Base-by-base conservation (phyloP, 2,888 invertebrate genomes). In the Lucinisca nassula region DNA sequence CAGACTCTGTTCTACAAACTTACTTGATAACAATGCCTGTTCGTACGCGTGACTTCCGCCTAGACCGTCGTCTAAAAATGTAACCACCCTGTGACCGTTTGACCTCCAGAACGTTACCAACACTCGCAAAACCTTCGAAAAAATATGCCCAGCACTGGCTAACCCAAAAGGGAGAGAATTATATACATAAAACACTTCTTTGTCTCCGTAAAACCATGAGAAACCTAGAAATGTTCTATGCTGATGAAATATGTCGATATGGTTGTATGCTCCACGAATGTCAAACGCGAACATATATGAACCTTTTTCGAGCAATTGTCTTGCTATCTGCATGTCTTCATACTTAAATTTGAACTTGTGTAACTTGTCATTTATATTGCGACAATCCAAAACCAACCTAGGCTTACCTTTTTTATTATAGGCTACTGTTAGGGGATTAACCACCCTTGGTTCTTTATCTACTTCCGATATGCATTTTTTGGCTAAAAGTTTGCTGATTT, bases 21-120 rank as follows among this genome's bases (percentile, higher is more conserved):
- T 27, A 30, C 61, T 61, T 17, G 61, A 61, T 14, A 30, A 8
- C 6, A 24, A 61, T 27, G 61, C 61, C 30, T 61, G 3, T 24
- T 61, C 30, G 30, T 30, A 61, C 30, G 61, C 6, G 3, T 30
- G 24, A 14, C 61, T 61, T 27, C 61, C 61, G 30, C 61, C 61
- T 27, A 61, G 61, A 61, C 61, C 61, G 61, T 61, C 61, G 14
- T 61, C 61, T 30, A 61, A 61, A 27, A 61, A 61, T 27, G 61
- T 61, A 3, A 61, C 8, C 8, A 61, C 61, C 30, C 24, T 61
- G 61, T 61, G 61, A 61, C 27, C 61, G 2, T 61, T 27, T 61
- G 61, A 61, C 30, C 61, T 24, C 30, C 24, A 27, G 14, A 27
- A 61, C 24, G 30, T 27, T 24, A 61, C 30, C 61, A 61, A 24